A percentile compares a stretch with the other conserved stretches of the same genome.
Evolutionary conservation across 2,888 invertebrate genomes (phyloP).

Genomic region (Drosophila seclusa): DNA sequence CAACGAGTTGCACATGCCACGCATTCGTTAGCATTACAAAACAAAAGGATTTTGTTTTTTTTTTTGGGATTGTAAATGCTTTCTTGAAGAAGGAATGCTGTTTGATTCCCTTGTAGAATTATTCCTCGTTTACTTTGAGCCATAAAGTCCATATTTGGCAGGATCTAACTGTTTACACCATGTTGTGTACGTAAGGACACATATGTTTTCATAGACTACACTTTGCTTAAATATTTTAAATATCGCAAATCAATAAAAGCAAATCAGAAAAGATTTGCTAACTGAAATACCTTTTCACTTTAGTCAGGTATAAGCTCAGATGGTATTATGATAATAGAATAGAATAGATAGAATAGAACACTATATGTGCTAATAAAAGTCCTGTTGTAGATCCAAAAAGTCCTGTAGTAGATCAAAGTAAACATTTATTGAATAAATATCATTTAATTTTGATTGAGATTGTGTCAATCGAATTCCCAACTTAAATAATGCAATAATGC

Average conservation of each 20-base stretch:
- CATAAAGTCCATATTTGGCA: neutral
- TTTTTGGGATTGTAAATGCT: neutral
- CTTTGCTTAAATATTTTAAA: neutral
- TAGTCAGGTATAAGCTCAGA: neutral
- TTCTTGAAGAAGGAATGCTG: neutral
- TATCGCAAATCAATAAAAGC: neutral
- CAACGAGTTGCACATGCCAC: constrained; percentile 3
- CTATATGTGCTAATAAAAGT: neutral
- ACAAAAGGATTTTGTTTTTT: neutral
- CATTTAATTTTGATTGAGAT: neutral
- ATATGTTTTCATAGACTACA: neutral
- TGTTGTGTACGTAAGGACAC: neutral
- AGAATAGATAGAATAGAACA: neutral
- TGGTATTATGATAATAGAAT: neutral
- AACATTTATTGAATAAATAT: neutral
- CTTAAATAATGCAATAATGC: constrained; percentile 23
- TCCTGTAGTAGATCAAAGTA: neutral
- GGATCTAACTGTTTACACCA: neutral
- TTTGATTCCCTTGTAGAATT: neutral
- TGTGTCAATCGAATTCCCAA: neutral
- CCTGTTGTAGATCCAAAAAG: too few species aligned
- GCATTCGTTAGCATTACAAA: constrained; percentile 1
- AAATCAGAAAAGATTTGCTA: neutral
- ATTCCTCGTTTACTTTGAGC: neutral
- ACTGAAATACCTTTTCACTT: neutral